phyloP scores from a whole-genome alignment of 2,113 vertebrate species.

The Opisthocomus hoazin region DNA sequence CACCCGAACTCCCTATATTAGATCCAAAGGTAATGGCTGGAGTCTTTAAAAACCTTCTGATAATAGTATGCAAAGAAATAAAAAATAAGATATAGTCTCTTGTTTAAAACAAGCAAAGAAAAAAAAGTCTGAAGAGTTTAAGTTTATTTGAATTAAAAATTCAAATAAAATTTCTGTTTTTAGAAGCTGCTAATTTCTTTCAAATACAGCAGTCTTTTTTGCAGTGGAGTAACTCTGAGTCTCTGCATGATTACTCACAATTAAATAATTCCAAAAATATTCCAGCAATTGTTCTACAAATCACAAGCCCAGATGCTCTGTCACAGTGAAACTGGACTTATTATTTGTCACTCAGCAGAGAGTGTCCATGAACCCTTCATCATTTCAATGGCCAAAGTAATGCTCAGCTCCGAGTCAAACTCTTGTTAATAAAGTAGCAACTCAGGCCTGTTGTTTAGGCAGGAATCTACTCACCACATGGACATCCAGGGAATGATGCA shows the following conservation, averaged over 20 bases:
- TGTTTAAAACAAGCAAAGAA: neutral
- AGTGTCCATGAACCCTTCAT: neutral
- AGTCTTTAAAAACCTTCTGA: neutral
- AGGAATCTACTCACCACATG: neutral
- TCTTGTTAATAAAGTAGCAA: neutral
- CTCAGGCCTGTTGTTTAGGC: neutral
- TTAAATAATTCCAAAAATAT: neutral
- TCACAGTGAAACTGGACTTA: neutral
- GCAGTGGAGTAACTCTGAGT: neutral
- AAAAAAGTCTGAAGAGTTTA: neutral
- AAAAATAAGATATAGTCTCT: neutral
- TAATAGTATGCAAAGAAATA: neutral
- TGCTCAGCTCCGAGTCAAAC: neutral
- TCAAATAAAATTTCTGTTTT: neutral
- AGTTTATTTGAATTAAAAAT: neutral
- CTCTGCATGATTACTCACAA: neutral
- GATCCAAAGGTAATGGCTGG: neutral
- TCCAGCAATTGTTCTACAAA: neutral
- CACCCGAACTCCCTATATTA: neutral
- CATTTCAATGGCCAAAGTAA: neutral
- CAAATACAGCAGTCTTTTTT: neutral
- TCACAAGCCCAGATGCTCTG: neutral
- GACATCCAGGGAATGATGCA: neutral
- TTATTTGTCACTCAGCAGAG: neutral
- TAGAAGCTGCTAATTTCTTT: neutral